phyloP scores from a whole-genome alignment of 1,140 invertebrate genomes.

The Stenopsyche tienmushanensis region DNA sequence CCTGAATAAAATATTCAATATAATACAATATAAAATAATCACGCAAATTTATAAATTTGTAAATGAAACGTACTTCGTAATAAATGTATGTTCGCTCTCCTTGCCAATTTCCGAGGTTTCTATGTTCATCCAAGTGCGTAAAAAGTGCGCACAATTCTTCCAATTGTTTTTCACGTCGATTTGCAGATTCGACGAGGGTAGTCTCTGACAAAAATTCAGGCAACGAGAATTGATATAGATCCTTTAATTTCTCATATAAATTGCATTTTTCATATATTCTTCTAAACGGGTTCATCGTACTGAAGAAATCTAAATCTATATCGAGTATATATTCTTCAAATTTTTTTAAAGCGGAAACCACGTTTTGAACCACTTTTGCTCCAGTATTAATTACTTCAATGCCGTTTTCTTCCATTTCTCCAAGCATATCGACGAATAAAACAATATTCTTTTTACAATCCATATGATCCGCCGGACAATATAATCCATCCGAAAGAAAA shows the following conservation, averaged over 20 bases:
- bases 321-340: constrained; percentile 72
- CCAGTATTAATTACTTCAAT: constrained; percentile 20
- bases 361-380: constrained; percentile 14
- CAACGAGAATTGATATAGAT: constrained; percentile 58
- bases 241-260: constrained; percentile 67
- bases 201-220: constrained; percentile 47
- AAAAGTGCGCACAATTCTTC: constrained; percentile 64
- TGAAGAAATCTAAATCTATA: constrained; percentile 91
- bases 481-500: constrained; percentile 81
- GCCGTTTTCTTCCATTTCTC: constrained; percentile 26
- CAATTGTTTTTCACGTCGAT: constrained; percentile 59
- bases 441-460: constrained; percentile 56
- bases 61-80: constrained; percentile 45
- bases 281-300: constrained; percentile 85
- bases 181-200: constrained; percentile 52
- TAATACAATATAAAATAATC: neutral
- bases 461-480: constrained; percentile 57
- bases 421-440: constrained; percentile 30
- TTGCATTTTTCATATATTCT: constrained; percentile 66
- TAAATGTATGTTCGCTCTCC: constrained; percentile 49
- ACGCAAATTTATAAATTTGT: no score
- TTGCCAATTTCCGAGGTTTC: constrained; percentile 55
- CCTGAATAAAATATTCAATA: constrained; percentile 43
- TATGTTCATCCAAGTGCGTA: constrained; percentile 61
- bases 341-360: neutral